These are phyloP conservation scores for Bombus sibiricus DNA, from an alignment of 1,140 invertebrate genomes.

Conservation along the genomic window DNA sequence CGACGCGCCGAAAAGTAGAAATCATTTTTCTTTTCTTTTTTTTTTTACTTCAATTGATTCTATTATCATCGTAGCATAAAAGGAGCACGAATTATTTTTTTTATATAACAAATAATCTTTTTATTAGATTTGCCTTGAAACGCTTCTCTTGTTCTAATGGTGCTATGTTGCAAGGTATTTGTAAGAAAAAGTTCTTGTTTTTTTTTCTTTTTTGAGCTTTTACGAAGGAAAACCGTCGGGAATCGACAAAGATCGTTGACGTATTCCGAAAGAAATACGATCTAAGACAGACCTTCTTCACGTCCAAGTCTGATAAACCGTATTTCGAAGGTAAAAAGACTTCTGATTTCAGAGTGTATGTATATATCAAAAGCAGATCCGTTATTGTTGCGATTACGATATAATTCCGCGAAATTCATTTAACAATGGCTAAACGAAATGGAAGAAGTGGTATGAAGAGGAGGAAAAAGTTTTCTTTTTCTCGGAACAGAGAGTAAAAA, in stretches of 20 bases:
- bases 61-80: neutral
- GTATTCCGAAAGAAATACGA: slow-evolving; percentile 42
- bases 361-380: slow-evolving; percentile 26
- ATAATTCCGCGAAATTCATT: slow-evolving; percentile 34
- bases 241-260: slow-evolving; percentile 35
- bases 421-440: neutral
- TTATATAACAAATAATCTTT: neutral
- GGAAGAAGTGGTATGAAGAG: neutral
- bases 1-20: slow-evolving; percentile 33
- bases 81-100: slow-evolving; percentile 37
- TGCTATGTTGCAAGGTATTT: slow-evolving; percentile 51
- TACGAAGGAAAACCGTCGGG: slow-evolving; percentile 25
- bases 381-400: slow-evolving; percentile 40
- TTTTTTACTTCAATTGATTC: neutral
- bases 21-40: slow-evolving; percentile 5
- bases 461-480: slow-evolving; percentile 27
- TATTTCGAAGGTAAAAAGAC: slow-evolving; percentile 34
- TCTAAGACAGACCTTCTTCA: slow-evolving; percentile 47
- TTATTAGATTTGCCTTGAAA: neutral
- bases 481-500: neutral
- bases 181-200: too few species aligned
- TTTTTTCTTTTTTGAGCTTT: neutral
- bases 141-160: slow-evolving; percentile 35
- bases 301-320: slow-evolving; percentile 54
- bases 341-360: slow-evolving; percentile 32